A percentile compares a stretch with the other conserved stretches of the same genome.
These are phyloP conservation scores for Tichodroma muraria DNA, from an alignment of 2,113 vertebrate genomes.

Conservation along the genomic window DNA sequence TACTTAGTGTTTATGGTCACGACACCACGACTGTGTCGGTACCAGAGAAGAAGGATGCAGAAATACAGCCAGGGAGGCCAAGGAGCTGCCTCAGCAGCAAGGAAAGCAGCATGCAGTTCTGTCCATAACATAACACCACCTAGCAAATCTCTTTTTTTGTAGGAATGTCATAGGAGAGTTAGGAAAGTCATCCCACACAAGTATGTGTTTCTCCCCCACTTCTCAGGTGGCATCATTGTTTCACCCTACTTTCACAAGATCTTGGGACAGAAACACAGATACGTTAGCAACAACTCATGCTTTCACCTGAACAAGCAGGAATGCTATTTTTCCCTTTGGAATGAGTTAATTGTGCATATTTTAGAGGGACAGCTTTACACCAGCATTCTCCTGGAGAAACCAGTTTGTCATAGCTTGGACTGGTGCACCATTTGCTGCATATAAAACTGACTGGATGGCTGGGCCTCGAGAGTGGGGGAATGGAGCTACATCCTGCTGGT, in stretches of 20 bases:
- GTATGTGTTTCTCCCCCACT: not conserved
- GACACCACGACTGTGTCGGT: rapidly evolving
- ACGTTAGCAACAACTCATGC: not conserved
- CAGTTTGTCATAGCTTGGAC: not conserved
- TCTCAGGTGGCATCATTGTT: not conserved
- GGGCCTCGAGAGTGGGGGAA: not conserved
- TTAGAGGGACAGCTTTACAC: not conserved
- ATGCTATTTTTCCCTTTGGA: not conserved
- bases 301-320: not conserved
- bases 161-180: not conserved
- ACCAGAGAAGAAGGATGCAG: not conserved
- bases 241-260: not conserved
- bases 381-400: not conserved
- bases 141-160: not conserved
- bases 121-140: not conserved
- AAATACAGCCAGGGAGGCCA: not conserved
- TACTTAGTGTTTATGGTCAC: not conserved
- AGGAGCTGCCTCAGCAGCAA: not conserved
- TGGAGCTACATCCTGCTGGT: not conserved
- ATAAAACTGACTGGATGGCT: not conserved
- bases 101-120: not conserved
- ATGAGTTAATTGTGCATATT: not conserved
- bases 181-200: not conserved
- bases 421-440: rapidly evolving
- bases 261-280: not conserved